Evolutionary conservation across 2,113 vertebrate genomes (phyloP).

Genomic region (Rhombomys opimus): DNA sequence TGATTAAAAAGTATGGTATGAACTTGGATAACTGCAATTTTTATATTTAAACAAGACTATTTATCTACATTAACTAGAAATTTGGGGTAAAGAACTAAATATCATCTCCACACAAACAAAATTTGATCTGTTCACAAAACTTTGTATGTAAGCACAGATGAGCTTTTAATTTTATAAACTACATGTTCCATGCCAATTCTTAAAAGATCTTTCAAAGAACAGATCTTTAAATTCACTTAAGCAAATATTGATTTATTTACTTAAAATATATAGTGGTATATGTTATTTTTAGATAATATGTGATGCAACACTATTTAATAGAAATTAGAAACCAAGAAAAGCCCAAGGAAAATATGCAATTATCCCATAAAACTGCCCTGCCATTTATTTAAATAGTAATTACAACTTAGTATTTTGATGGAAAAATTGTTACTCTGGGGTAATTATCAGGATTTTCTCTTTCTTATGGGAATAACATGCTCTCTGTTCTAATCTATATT

Average conservation of each 20-base stretch:
- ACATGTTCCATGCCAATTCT: neutral
- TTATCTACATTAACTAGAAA: slow-evolving; percentile 1
- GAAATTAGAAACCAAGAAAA: slow-evolving; percentile 57
- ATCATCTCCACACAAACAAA: neutral
- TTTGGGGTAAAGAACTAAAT: neutral
- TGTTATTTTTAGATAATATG: slow-evolving; percentile 11
- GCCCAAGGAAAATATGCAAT: slow-evolving; percentile 33
- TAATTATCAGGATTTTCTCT: slow-evolving; percentile 39
- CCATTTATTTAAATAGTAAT: slow-evolving; percentile 51
- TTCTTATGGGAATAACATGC: neutral
- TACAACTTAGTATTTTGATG: slow-evolving; percentile 30
- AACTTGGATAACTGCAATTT: neutral
- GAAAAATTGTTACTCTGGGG: slow-evolving; percentile 36
- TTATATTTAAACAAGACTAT: neutral
- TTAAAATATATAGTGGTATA: neutral
- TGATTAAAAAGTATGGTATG: neutral
- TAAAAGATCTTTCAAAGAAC: slow-evolving; percentile 29
- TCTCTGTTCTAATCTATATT: slow-evolving; percentile 47
- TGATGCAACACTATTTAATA: neutral
- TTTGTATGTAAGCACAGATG: neutral
- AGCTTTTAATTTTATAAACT: neutral
- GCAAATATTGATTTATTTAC: slow-evolving; percentile 41
- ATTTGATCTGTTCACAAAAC: neutral
- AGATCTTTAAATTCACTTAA: neutral
- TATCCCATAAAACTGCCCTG: slow-evolving; percentile 13